Base-by-base conservation (phyloP, 2,113 vertebrate species). In the Pica pica region DNA sequence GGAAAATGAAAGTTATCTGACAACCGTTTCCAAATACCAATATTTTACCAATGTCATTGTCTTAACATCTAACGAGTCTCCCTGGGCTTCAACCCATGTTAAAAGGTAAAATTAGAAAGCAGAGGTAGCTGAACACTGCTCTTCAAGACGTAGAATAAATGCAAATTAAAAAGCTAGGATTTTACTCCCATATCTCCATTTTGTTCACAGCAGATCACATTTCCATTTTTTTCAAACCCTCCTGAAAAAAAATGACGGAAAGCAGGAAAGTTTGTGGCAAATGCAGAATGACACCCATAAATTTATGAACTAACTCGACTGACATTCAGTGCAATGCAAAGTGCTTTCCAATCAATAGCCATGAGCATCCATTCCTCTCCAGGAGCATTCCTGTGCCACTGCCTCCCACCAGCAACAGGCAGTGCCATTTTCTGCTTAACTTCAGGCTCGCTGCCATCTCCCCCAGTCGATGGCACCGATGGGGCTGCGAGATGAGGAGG, bases 321-420 rank as follows among this genome's bases (percentile, higher is more conserved):
- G 81, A 68, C 50, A 20, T 13, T n/a, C 68, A 35, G 9, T 35
- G 89, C 82, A 13, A 80, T 13, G 24, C 92, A 57, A 80, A 76
- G 80, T 24, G 16, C 52, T 83, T 80, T 64, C 82, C 83, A 67
- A 35, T 89, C 67, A 24, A 93, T 68, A 83, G 74, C 83, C 85
- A 87, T 12, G 60, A 87, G 67, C 69, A 77, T 75, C 93, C 24
- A 30, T 57, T 61, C 88, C 90, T 83, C 2, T 11, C 2, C 2
- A 56, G 22, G 63, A 27, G 80, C 82, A 47, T 86, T 57, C 83
- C 77, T 2, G 49, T 12, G 60, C 65, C 8, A 3, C 91, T 42
- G 53, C 76, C 61, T 84, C 87, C 89, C 85, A 35, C 47, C 75
- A 33, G 88, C 93, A 92, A 65, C 77, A 76, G 83, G 76, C 83